These are phyloP conservation scores for Myrmecobius fasciatus DNA, from an alignment of 2,113 vertebrate genomes.

Conservation along the genomic window DNA sequence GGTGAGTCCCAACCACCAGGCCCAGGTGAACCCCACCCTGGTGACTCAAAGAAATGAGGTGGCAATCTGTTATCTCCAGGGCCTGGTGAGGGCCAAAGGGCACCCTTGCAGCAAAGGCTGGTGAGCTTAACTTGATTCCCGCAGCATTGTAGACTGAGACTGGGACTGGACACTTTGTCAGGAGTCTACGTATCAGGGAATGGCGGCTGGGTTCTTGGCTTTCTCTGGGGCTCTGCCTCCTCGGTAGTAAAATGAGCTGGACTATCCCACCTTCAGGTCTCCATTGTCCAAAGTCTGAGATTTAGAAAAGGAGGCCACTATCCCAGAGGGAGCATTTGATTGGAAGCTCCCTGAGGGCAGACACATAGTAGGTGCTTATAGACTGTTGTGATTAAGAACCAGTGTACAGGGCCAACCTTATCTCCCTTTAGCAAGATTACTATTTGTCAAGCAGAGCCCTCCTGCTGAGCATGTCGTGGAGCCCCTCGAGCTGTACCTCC, in stretches of 20 bases:
- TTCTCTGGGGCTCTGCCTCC: background rate
- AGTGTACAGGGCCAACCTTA: background rate
- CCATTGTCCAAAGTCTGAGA: background rate
- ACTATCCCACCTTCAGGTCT: background rate
- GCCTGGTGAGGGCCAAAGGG: background rate
- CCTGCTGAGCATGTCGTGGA: background rate
- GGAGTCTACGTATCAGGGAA: background rate
- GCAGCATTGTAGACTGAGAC: background rate
- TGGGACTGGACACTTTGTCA: background rate
- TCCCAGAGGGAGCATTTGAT: background rate
- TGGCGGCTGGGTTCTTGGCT: background rate
- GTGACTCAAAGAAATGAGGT: background rate
- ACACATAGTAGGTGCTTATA: background rate
- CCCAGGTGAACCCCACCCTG: background rate
- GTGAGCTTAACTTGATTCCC: background rate
- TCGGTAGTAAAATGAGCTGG: background rate
- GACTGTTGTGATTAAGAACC: background rate
- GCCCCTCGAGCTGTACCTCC: background rate
- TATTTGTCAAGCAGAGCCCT: background rate
- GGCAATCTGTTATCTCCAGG: background rate
- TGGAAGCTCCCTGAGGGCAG: background rate
- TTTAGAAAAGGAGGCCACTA: background rate
- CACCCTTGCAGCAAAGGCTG: background rate
- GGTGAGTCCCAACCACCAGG: background rate
- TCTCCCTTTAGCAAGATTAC: background rate